Conservation (phyloP, 1,140 invertebrate species). For the Dicyema japonicum region DNA sequence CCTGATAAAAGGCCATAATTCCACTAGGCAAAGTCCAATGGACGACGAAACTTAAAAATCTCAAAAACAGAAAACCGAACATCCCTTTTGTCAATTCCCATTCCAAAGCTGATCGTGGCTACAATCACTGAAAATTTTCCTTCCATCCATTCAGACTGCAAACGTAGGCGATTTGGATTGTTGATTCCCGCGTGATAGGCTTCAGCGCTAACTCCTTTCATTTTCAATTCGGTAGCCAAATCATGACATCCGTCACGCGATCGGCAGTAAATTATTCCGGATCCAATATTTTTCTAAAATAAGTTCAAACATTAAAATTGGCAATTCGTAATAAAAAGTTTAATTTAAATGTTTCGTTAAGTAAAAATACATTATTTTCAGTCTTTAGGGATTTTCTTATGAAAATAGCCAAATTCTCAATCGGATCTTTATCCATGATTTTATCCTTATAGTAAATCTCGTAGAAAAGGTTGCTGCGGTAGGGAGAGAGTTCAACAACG, state of each 20-base stretch:
- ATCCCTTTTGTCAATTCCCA: conserved; percentile 36
- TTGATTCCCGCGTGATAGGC: conserved; percentile 20
- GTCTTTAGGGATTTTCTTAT: conserved; percentile 14
- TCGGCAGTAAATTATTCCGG: conserved; percentile 36
- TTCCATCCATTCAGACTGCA: conserved; percentile 32
- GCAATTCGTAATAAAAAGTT: background rate
- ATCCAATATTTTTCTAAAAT: conserved; percentile 12
- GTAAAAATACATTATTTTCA: background rate
- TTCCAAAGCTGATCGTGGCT: conserved; percentile 35
- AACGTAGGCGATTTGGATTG: conserved; percentile 19
- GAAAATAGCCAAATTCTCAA: conserved; percentile 37
- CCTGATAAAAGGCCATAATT: conserved; percentile 19
- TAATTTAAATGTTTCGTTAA: background rate
- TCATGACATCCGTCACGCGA: conserved; percentile 30
- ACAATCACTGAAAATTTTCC: conserved; percentile 27
- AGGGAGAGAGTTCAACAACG: conserved; percentile 25
- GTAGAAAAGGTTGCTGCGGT: conserved; percentile 33
- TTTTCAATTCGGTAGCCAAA: conserved; percentile 24
- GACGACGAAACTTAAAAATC: conserved; percentile 34
- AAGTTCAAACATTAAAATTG: background rate
- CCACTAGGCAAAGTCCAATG: conserved; percentile 39
- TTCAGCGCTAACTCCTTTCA: conserved; percentile 13
- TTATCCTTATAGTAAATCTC: conserved; percentile 42
- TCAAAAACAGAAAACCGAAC: conserved; percentile 22
- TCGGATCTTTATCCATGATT: conserved; percentile 33